phyloP scores from a whole-genome alignment of 2,888 invertebrate genomes.

The Galerucella calmariensis region DNA sequence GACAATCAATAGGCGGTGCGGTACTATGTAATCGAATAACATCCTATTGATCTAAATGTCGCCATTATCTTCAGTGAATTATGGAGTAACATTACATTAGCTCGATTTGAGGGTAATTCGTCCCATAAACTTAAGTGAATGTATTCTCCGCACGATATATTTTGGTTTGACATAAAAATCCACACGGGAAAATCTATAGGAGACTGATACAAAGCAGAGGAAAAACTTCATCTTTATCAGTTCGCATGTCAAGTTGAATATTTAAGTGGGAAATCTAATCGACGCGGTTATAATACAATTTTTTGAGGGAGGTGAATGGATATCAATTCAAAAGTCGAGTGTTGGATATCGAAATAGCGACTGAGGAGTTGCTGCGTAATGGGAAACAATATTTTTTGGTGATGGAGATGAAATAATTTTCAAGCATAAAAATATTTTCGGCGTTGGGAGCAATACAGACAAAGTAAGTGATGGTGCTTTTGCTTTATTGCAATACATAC shows the following conservation, averaged over 20 bases:
- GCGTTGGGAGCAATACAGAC: too few relatives aligned
- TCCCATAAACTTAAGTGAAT: constrained; percentile 25
- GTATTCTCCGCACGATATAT: constrained; percentile 18
- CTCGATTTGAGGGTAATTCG: constrained; percentile 25
- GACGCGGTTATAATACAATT: background rate
- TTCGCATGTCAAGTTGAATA: background rate
- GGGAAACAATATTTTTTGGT: too few relatives aligned
- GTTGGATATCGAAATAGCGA: too few relatives aligned
- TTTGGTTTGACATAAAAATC: constrained; percentile 5
- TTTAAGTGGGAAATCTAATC: background rate
- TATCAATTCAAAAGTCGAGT: background rate
- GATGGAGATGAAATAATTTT: too few relatives aligned
- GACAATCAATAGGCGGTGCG: constrained; percentile 4
- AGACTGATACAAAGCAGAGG: background rate
- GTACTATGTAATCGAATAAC: constrained; percentile 26
- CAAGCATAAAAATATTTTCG: too few relatives aligned
- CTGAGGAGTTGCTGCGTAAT: too few relatives aligned
- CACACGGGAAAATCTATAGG: background rate
- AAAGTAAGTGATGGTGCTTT: too few relatives aligned
- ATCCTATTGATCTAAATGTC: constrained; percentile 31
- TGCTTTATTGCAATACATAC: too few relatives aligned
- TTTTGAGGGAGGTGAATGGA: background rate
- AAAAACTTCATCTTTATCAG: background rate
- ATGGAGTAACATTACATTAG: constrained; percentile 23
- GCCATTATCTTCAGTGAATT: constrained; percentile 27